A percentile compares a stretch with the other conserved stretches of the same genome.
Evolutionary conservation across 2,797 vertebrate genomes (phyloP).

Genomic region (Gorsachius magnificus): DNA sequence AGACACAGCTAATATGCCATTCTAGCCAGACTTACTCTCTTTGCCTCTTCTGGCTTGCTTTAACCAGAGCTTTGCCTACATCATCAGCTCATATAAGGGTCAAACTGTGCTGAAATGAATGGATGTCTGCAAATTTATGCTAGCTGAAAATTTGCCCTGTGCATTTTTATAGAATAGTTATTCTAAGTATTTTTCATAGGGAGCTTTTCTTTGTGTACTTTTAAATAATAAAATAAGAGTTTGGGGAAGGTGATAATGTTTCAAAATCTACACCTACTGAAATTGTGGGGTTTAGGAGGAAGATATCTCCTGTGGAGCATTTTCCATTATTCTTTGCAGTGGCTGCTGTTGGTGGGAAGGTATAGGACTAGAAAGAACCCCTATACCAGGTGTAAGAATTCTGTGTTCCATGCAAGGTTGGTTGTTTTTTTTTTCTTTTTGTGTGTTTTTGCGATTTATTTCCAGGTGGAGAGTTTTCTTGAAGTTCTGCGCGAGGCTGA

Average conservation of each 20-base stretch:
- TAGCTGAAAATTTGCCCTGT: background rate
- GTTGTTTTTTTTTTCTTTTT: background rate
- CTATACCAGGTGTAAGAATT: background rate
- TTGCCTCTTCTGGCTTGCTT: background rate
- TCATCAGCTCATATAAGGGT: background rate
- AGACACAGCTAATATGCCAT: background rate
- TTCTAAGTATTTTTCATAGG: background rate
- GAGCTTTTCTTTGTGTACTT: background rate
- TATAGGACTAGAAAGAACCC: background rate
- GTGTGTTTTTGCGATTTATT: slow-evolving; percentile 16
- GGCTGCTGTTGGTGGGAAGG: background rate
- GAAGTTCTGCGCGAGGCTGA: slow-evolving; percentile 82
- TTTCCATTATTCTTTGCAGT: background rate
- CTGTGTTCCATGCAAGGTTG: background rate
- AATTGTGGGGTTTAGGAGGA: background rate
- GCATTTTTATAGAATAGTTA: background rate
- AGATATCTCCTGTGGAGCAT: background rate
- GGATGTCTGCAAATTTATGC: background rate
- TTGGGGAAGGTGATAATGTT: background rate
- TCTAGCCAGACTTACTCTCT: background rate
- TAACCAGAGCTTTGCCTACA: background rate
- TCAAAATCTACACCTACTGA: background rate
- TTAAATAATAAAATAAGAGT: background rate
- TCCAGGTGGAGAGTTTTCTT: slow-evolving; percentile 86
- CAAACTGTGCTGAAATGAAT: background rate